A percentile compares a stretch with the other conserved stretches of the same genome.
Evolutionary conservation across 30 jellyfish, hydroid and myxozoan species (phyloP).

Genomic region (Turritopsis dohrnii): DNA sequence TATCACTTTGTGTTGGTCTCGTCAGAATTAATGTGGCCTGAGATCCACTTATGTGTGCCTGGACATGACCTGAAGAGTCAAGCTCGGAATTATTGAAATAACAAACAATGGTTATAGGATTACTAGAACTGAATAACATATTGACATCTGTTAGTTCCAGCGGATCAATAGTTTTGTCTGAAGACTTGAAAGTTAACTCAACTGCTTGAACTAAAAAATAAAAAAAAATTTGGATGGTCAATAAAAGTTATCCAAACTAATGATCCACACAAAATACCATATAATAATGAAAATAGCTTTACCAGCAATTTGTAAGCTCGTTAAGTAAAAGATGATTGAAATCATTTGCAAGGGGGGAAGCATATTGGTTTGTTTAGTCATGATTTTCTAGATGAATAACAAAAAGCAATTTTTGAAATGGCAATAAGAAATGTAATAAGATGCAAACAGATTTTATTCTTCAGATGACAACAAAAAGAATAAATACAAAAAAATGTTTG

Average conservation of each 20-base stretch:
- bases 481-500: too few species aligned
- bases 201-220: background rate
- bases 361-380: too few species aligned
- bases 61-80: background rate
- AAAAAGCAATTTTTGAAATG: too few species aligned
- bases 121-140: background rate
- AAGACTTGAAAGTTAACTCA: background rate
- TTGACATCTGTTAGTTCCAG: background rate
- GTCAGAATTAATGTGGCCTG: background rate
- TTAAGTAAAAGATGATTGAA: background rate
- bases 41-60: background rate
- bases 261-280: too few species aligned
- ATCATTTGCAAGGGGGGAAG: too few species aligned
- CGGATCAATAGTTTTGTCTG: background rate
- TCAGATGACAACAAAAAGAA: too few species aligned
- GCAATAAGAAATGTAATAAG: too few species aligned
- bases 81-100: background rate
- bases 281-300: too few species aligned
- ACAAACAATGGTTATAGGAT: background rate
- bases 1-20: background rate
- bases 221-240: too few species aligned
- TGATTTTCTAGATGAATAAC: too few species aligned
- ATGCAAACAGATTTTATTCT: too few species aligned
- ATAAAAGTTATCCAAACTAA: too few species aligned
- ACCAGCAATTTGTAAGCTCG: background rate